Conservation (phyloP, 1,140 invertebrate genomes). For the Alviniconcha marisindica region DNA sequence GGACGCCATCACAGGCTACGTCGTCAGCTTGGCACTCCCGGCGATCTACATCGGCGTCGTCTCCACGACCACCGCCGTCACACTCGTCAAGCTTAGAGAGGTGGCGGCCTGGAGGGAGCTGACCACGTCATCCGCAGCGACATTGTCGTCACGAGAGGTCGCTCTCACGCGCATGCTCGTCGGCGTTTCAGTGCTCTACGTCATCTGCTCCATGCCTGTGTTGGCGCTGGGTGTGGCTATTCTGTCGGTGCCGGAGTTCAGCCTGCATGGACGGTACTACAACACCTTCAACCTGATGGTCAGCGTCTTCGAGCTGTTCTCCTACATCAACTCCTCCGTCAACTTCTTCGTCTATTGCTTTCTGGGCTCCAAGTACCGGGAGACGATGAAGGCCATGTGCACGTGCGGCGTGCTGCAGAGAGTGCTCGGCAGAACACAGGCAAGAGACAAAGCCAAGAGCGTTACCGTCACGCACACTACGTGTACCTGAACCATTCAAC, state of each 20-base stretch:
- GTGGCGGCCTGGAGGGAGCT: neutral
- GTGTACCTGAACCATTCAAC: too few species aligned
- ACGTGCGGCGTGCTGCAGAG: neutral
- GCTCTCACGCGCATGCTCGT: neutral
- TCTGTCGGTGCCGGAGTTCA: constrained; percentile 5
- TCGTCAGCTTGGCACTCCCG: neutral
- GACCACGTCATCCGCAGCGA: neutral
- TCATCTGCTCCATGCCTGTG: constrained; percentile 1
- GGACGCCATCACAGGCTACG: neutral
- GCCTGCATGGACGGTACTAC: neutral
- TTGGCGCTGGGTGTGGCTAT: neutral
- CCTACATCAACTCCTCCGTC: constrained; percentile 13
- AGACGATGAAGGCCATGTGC: neutral
- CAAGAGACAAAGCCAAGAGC: neutral
- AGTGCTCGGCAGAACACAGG: neutral
- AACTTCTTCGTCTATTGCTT: constrained; percentile 32
- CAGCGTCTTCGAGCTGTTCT: neutral
- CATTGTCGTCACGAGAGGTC: neutral
- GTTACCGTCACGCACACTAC: neutral
- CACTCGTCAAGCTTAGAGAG: neutral
- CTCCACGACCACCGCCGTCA: neutral
- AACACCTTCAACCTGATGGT: constrained; percentile 4
- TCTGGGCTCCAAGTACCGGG: constrained; percentile 1
- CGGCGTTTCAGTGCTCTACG: constrained; percentile 5
- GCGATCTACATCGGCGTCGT: neutral